Percentiles rank a stretch among this genome's conserved stretches.
These are phyloP conservation scores for Ptychoptera contaminata DNA, from an alignment of 2,888 invertebrate genomes.

Conservation along the genomic window DNA sequence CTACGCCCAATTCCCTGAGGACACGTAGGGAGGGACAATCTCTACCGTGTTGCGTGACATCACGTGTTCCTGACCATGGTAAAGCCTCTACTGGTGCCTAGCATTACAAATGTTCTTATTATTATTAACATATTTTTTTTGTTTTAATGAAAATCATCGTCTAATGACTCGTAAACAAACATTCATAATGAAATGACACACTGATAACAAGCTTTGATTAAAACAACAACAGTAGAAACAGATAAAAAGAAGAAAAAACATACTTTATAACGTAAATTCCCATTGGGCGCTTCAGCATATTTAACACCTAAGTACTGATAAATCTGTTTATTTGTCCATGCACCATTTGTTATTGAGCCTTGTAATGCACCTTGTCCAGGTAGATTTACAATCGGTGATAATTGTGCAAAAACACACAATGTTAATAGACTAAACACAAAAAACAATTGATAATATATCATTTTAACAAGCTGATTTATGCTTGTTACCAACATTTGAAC, in stretches of 20 bases:
- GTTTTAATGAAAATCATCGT: neutral
- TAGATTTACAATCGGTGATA: slow-evolving; percentile 15
- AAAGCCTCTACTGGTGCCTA: slow-evolving; percentile 20
- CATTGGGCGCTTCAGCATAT: slow-evolving; percentile 24
- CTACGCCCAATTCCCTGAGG: slow-evolving; percentile 13
- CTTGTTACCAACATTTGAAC: too few relatives aligned
- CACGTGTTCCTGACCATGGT: slow-evolving; percentile 20
- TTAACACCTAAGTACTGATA: slow-evolving; percentile 27
- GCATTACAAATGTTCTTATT: neutral
- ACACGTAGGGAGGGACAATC: slow-evolving; percentile 24
- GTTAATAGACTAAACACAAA: too few relatives aligned
- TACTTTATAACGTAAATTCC: slow-evolving; percentile 21
- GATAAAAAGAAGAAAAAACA: slow-evolving; percentile 3
- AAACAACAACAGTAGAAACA: neutral
- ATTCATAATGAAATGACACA: slow-evolving; percentile 3
- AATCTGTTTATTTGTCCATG: slow-evolving; percentile 21
- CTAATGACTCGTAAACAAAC: neutral
- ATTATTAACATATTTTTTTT: neutral
- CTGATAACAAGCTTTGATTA: neutral
- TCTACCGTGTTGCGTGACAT: slow-evolving; percentile 21
- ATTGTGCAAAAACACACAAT: neutral
- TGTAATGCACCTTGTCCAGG: slow-evolving; percentile 19
- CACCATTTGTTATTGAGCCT: slow-evolving; percentile 18
- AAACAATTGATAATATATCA: too few relatives aligned
- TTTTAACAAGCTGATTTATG: too few relatives aligned